These are phyloP conservation scores for Coecobrya sp. DNA, from an alignment of 2,888 invertebrate species.

Conservation along the genomic window DNA sequence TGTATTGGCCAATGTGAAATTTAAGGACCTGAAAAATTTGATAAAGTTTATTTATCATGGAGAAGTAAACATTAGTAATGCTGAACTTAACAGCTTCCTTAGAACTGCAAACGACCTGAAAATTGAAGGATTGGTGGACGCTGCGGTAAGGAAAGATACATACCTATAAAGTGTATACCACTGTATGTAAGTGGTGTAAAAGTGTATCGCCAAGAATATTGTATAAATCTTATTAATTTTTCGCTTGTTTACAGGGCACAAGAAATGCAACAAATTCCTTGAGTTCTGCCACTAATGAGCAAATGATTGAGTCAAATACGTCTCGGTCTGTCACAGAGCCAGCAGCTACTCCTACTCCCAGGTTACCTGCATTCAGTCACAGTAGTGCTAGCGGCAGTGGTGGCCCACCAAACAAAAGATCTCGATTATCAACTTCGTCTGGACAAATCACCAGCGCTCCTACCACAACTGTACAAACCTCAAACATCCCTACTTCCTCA, in stretches of 20 bases:
- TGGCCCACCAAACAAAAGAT: slow-evolving; percentile 48
- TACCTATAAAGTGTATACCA: too few relatives aligned
- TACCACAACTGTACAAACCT: neutral
- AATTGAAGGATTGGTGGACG: slow-evolving; percentile 83
- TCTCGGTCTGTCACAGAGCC: neutral
- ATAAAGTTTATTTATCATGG: slow-evolving; percentile 85
- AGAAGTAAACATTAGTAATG: slow-evolving; percentile 82
- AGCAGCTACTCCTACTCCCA: neutral
- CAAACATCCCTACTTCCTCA: slow-evolving; percentile 23
- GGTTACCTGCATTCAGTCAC: neutral
- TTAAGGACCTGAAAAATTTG: slow-evolving; percentile 84
- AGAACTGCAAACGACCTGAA: slow-evolving; percentile 84
- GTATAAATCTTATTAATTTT: neutral
- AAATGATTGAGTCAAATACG: neutral
- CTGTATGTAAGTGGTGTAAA: too few relatives aligned
- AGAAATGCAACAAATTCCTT: neutral
- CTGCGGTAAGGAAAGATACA: slow-evolving; percentile 1
- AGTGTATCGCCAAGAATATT: too few relatives aligned
- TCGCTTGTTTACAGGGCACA: neutral
- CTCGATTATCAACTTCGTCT: slow-evolving; percentile 55
- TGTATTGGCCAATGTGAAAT: slow-evolving; percentile 82
- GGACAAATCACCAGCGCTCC: neutral
- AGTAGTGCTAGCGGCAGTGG: neutral
- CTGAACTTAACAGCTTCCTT: slow-evolving; percentile 82
- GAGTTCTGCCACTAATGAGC: neutral